Percentiles rank a stretch among this genome's conserved stretches.
Conservation (phyloP, 2,888 invertebrate species). For the Mythimna impura region DNA sequence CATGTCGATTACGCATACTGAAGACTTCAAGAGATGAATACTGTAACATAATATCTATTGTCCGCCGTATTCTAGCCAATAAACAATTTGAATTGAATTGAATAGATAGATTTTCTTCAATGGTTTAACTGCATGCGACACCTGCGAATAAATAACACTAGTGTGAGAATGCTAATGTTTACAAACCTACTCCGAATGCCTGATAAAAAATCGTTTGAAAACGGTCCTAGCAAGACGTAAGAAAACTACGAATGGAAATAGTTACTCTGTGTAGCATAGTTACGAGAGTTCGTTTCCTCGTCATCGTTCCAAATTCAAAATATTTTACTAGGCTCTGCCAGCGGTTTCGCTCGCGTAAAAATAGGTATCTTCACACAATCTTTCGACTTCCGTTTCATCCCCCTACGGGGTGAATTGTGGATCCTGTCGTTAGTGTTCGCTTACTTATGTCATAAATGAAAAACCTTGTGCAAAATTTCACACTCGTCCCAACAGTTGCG, state of each 20-base stretch:
- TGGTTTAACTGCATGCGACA: not conserved
- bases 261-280: no score
- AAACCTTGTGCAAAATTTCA: no score
- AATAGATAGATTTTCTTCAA: constrained; percentile 41
- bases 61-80: constrained; percentile 27
- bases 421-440: no score
- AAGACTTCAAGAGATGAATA: constrained; percentile 19
- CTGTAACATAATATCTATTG: constrained; percentile 33
- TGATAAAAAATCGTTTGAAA: constrained; percentile 1
- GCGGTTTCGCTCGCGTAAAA: no score
- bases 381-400: no score
- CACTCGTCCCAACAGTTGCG: no score
- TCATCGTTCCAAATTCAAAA: no score
- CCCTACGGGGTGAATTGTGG: no score
- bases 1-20: constrained; percentile 11
- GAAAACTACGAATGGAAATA: not conserved
- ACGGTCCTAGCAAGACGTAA: not conserved
- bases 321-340: no score
- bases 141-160: constrained; percentile 34
- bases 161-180: constrained; percentile 26
- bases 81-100: constrained; percentile 30
- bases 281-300: no score
- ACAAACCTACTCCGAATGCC: constrained; percentile 9
- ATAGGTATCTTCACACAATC: no score
- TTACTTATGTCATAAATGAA: no score